These are phyloP conservation scores for Pandemis heparana DNA, from an alignment of 2,888 invertebrate genomes.

Conservation along the genomic window DNA sequence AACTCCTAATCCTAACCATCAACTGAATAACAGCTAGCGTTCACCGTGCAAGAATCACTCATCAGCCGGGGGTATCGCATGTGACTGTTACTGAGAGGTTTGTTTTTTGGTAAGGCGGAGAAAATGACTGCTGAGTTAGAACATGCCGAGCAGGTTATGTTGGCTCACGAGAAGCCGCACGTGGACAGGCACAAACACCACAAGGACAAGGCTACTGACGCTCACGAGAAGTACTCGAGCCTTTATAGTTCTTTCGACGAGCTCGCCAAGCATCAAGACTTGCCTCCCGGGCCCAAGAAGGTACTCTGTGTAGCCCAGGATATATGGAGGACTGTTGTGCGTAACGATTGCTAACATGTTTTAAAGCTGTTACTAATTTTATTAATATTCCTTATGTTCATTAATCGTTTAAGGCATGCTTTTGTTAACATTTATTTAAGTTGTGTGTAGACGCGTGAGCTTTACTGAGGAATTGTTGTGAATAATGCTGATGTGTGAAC, in stretches of 20 bases:
- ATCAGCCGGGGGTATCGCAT: conserved; percentile 53
- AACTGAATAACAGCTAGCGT: conserved; percentile 18
- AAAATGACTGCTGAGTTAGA: conserved; percentile 81
- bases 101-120: conserved; percentile 84
- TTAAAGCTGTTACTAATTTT: conserved; percentile 42
- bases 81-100: conserved; percentile 74
- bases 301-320: conserved; percentile 63
- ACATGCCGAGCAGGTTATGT: conserved; percentile 84
- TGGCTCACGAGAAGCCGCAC: conserved; percentile 80
- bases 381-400: conserved; percentile 42
- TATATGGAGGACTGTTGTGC: conserved; percentile 20
- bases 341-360: conserved; percentile 42
- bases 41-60: conserved; percentile 61
- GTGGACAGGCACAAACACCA: conserved; percentile 70
- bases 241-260: conserved; percentile 79
- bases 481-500: neutral
- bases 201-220: conserved; percentile 58
- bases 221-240: conserved; percentile 73
- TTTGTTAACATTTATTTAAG: conserved; percentile 44
- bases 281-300: conserved; percentile 75
- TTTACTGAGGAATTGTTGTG: conserved; percentile 7
- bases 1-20: conserved; percentile 28
- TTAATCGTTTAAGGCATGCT: conserved; percentile 47
- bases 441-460: conserved; percentile 26
- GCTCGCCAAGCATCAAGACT: conserved; percentile 73